A percentile compares a stretch with the other conserved stretches of the same genome.
Conservation (phyloP, 2,888 invertebrate genomes). For the Cataglyphis altisquamis region DNA sequence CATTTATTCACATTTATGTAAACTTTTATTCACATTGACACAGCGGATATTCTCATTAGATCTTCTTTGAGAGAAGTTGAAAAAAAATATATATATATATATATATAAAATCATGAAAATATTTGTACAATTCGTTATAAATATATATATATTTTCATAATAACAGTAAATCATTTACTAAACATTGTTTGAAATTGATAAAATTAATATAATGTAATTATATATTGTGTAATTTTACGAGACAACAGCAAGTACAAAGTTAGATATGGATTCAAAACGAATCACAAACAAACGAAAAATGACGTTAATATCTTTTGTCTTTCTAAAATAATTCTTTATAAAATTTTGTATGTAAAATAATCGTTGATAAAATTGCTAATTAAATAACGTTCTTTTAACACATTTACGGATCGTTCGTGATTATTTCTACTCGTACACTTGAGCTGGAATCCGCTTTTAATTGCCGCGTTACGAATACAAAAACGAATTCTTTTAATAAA, state of each 20-base stretch:
- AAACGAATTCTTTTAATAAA: slow-evolving; percentile 39
- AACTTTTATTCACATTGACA: neutral
- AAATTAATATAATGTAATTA: neutral
- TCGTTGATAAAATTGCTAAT: neutral
- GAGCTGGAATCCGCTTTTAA: neutral
- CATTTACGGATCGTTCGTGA: neutral
- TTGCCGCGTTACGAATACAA: neutral
- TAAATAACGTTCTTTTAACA: neutral
- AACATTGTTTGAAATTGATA: neutral
- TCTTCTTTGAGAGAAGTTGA: neutral
- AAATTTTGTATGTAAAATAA: neutral
- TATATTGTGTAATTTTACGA: neutral
- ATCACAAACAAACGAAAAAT: neutral
- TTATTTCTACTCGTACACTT: neutral
- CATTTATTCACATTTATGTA: neutral
- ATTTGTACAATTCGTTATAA: neutral
- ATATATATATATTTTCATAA: neutral
- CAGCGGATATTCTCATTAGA: neutral
- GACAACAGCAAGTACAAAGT: neutral
- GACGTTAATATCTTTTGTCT: neutral
- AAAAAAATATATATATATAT: neutral
- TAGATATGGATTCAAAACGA: neutral
- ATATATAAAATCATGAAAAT: neutral
- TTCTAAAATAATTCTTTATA: neutral
- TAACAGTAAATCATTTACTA: neutral